Conservation (phyloP, 2,113 vertebrate genomes). For the Mus spicilegus region DNA sequence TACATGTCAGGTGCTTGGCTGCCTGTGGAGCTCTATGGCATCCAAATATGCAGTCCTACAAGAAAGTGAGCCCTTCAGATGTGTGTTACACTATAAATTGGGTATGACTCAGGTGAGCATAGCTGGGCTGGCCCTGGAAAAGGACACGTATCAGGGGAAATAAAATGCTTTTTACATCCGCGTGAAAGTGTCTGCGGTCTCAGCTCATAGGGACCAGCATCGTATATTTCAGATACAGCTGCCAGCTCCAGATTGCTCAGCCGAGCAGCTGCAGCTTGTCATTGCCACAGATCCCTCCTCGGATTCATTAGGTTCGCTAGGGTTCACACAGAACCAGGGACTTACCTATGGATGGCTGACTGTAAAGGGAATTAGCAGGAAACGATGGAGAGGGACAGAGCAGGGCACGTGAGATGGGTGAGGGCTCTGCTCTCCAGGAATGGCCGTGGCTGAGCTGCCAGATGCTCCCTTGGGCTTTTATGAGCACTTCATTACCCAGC, state of each 20-base stretch:
- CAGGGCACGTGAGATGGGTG: too few relatives aligned
- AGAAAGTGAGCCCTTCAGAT: not conserved
- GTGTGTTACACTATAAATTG: not conserved
- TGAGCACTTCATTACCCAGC: not conserved
- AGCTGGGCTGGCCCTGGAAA: not conserved
- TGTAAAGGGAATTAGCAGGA: not conserved
- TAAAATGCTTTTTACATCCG: not conserved
- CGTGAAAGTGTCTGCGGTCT: not conserved
- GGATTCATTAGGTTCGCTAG: not conserved
- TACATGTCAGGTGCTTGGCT: not conserved
- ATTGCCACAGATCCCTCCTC: not conserved
- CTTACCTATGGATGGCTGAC: not conserved
- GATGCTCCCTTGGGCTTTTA: not conserved
- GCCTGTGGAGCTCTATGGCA: not conserved
- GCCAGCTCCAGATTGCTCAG: not conserved
- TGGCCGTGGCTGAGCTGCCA: not conserved
- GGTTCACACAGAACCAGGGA: not conserved
- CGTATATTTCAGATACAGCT: not conserved
- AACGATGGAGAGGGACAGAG: not conserved
- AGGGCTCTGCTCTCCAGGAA: not conserved
- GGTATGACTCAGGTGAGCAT: not conserved
- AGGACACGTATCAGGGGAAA: not conserved
- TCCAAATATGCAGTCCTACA: not conserved
- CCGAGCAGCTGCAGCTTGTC: not conserved
- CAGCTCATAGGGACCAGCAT: not conserved